Conservation (phyloP, 1,140 invertebrate genomes). For the Orchestia grillus region DNA sequence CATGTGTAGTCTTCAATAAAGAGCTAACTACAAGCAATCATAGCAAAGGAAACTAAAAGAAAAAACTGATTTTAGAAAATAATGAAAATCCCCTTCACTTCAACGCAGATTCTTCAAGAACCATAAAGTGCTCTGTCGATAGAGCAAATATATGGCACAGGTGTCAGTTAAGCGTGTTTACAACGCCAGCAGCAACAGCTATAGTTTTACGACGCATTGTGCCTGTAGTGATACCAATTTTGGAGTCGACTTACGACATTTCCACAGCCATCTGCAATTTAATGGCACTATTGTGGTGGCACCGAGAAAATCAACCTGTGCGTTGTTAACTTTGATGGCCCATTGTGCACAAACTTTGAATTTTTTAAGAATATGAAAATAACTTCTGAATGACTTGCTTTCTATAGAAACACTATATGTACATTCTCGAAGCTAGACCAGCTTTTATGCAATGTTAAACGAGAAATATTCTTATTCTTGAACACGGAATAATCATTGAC, state of each 20-base stretch:
- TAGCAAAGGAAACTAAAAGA: no score
- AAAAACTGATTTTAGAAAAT: neutral
- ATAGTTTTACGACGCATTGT: slow-evolving; percentile 16
- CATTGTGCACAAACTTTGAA: neutral
- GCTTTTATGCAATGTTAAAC: neutral
- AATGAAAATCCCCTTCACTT: neutral
- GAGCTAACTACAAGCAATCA: neutral
- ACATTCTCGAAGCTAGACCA: neutral
- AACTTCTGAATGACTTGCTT: neutral
- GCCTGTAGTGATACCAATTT: neutral
- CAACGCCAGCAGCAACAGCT: neutral
- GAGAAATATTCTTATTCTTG: no score
- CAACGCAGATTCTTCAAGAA: neutral
- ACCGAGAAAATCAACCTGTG: neutral
- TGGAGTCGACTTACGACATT: slow-evolving; percentile 10
- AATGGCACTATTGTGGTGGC: neutral
- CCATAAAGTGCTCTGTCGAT: neutral
- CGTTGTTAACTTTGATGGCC: neutral
- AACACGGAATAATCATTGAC: no score
- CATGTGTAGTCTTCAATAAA: neutral
- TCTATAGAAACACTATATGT: neutral
- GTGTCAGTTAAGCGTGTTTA: neutral
- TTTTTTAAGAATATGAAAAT: neutral
- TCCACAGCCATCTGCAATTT: slow-evolving; percentile 14
- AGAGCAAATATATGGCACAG: neutral